A percentile compares a stretch with the other conserved stretches of the same genome.
Conservation (phyloP, 1,140 invertebrate species). For the Harpegnathos saltator region DNA sequence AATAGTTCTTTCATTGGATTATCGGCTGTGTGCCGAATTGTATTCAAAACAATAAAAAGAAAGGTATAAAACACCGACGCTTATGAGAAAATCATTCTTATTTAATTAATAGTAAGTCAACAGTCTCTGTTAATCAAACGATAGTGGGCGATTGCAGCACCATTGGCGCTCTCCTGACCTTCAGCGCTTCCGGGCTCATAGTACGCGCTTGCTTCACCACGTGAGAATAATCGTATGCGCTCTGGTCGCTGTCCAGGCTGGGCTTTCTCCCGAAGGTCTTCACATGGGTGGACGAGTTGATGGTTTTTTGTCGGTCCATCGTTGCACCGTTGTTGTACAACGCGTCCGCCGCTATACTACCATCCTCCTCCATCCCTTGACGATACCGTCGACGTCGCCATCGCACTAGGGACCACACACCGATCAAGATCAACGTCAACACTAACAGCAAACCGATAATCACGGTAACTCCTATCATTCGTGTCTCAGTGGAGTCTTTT, state of each 20-base stretch:
- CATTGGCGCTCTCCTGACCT: constrained; percentile 83
- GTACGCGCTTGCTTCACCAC: constrained; percentile 80
- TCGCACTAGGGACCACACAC: constrained; percentile 77
- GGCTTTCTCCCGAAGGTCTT: constrained; percentile 77
- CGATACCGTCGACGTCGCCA: constrained; percentile 79
- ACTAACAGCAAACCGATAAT: constrained; percentile 80
- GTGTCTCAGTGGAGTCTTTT: constrained; percentile 82
- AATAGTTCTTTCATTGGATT: no score
- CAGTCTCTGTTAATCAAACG: constrained; percentile 73
- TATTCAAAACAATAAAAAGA: no score
- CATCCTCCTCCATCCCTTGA: constrained; percentile 81
- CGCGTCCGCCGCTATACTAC: constrained; percentile 83
- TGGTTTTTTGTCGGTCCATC: constrained; percentile 74
- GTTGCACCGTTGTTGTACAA: constrained; percentile 77
- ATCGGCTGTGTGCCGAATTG: no score
- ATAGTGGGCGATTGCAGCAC: constrained; percentile 84
- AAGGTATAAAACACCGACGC: no score
- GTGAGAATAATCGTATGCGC: constrained; percentile 84
- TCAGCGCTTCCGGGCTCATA: constrained; percentile 84
- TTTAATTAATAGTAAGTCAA: background rate
- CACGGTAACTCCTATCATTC: constrained; percentile 80
- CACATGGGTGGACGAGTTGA: constrained; percentile 55
- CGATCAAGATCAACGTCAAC: constrained; percentile 77
- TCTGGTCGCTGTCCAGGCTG: constrained; percentile 77
- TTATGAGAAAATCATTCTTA: background rate